Percentiles rank a stretch among this genome's conserved stretches.
phyloP scores from a whole-genome alignment of 2,888 invertebrate species.

The Drosophila sordidapex region DNA sequence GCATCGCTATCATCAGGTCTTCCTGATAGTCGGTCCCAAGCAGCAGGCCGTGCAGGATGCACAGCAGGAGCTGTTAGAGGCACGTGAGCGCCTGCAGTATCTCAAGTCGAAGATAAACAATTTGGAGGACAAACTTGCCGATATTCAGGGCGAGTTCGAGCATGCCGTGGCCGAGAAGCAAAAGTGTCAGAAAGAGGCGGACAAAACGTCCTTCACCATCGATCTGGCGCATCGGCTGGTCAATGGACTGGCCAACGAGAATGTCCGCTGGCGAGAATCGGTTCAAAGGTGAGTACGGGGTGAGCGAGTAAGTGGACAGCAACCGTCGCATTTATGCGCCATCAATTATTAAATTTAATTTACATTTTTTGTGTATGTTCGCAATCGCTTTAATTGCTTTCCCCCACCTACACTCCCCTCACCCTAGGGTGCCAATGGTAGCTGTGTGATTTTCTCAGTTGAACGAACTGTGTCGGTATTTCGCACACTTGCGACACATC shows the following conservation, averaged over 20 bases:
- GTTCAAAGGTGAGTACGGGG: conserved; percentile 80
- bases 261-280: conserved; percentile 85
- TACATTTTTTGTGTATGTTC: conserved; percentile 68
- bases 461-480: conserved; percentile 52
- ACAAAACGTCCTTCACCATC: conserved; percentile 94
- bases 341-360: conserved; percentile 81
- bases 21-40: conserved; percentile 96
- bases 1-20: conserved; percentile 94
- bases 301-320: conserved; percentile 57
- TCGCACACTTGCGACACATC: conserved; percentile 63
- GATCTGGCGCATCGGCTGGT: conserved; percentile 96
- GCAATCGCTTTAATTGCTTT: conserved; percentile 75
- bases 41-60: conserved; percentile 94
- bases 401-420: conserved; percentile 12
- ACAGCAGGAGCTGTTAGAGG: conserved; percentile 93
- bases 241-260: conserved; percentile 96
- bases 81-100: conserved; percentile 91
- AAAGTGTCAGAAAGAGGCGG: conserved; percentile 96
- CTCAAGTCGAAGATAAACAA: conserved; percentile 90
- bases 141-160: conserved; percentile 93
- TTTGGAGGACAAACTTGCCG: conserved; percentile 90
- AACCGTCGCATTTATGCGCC: conserved; percentile 61
- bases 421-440: not conserved
- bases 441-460: conserved; percentile 27
- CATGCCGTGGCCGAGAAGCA: conserved; percentile 94